Evolutionary conservation across 2,888 invertebrate genomes (phyloP).

Genomic region (Dorcus hopei): DNA sequence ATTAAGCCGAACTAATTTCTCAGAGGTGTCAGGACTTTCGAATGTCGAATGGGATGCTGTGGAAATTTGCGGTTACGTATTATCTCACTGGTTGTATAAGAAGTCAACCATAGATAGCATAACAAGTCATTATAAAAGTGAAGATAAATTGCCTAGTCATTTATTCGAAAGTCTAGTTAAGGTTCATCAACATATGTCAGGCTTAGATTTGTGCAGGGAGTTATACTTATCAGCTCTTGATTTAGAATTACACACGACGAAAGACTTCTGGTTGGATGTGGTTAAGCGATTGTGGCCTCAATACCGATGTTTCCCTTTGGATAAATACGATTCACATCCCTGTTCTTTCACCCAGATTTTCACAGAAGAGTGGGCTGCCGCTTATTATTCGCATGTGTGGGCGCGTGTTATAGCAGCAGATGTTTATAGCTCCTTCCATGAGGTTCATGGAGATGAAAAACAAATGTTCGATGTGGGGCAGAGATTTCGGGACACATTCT

Average conservation of each 20-base stretch:
- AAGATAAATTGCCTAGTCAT: constrained; percentile 66
- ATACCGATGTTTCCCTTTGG: constrained; percentile 72
- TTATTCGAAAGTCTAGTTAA: constrained; percentile 62
- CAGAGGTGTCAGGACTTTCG: constrained; percentile 79
- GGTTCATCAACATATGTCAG: constrained; percentile 71
- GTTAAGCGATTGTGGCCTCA: constrained; percentile 76
- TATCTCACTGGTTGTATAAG: constrained; percentile 78
- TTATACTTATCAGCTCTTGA: constrained; percentile 81
- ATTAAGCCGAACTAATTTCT: constrained; percentile 75
- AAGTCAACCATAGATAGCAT: constrained; percentile 57
- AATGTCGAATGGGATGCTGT: constrained; percentile 95
- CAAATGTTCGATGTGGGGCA: constrained; percentile 60
- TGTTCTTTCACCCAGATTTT: constrained; percentile 83
- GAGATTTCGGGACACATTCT: constrained; percentile 77
- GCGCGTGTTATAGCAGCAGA: constrained; percentile 89
- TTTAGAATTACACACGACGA: constrained; percentile 72
- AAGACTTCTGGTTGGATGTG: constrained; percentile 80
- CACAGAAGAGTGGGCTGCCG: constrained; percentile 79
- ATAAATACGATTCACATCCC: constrained; percentile 79
- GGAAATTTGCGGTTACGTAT: constrained; percentile 77
- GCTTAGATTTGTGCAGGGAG: constrained; percentile 74
- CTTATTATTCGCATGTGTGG: constrained; percentile 84
- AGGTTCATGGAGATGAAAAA: constrained; percentile 56
- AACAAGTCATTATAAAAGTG: constrained; percentile 72
- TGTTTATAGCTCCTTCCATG: constrained; percentile 80